Evolutionary conservation across 2,113 vertebrate genomes (phyloP).

Genomic region (Lepus europaeus): DNA sequence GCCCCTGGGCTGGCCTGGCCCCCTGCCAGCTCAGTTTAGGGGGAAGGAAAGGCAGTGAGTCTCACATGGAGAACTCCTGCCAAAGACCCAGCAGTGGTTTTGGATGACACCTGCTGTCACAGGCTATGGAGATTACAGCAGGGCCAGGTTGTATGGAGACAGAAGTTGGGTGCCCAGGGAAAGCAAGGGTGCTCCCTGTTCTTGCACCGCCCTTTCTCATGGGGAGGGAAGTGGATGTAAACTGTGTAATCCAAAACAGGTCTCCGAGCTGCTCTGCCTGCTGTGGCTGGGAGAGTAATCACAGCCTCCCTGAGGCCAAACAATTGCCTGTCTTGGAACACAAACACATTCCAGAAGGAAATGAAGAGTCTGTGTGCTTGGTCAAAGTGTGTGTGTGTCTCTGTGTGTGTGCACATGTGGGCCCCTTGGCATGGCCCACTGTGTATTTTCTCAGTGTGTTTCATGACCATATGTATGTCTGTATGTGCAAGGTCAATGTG

Average conservation of each 20-base stretch:
- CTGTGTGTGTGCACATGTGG: neutral
- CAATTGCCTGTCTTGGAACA: neutral
- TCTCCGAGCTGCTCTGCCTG: slow-evolving; percentile 22
- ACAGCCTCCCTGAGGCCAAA: neutral
- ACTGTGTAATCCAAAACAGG: slow-evolving; percentile 69
- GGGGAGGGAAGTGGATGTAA: slow-evolving; percentile 59
- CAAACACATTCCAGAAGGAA: slow-evolving; percentile 36
- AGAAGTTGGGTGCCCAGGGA: slow-evolving; percentile 68
- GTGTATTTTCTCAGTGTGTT: neutral
- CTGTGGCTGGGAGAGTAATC: neutral
- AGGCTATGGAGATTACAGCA: slow-evolving; percentile 13
- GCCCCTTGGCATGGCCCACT: neutral
- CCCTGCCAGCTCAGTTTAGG: slow-evolving; percentile 70
- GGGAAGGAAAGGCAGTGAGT: slow-evolving; percentile 68
- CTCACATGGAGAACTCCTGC: slow-evolving; percentile 78
- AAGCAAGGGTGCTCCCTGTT: slow-evolving; percentile 59
- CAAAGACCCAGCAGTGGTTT: slow-evolving; percentile 77
- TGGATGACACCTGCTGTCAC: slow-evolving; percentile 55
- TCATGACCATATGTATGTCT: neutral
- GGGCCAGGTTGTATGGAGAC: slow-evolving; percentile 46
- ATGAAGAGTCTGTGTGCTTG: neutral
- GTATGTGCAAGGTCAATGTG: neutral
- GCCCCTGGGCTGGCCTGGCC: slow-evolving; percentile 37
- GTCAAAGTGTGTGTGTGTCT: neutral
- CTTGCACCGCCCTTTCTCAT: slow-evolving; percentile 52